Evolutionary conservation across 2,888 invertebrate species (phyloP).

Genomic region (Brachypterus glaber): DNA sequence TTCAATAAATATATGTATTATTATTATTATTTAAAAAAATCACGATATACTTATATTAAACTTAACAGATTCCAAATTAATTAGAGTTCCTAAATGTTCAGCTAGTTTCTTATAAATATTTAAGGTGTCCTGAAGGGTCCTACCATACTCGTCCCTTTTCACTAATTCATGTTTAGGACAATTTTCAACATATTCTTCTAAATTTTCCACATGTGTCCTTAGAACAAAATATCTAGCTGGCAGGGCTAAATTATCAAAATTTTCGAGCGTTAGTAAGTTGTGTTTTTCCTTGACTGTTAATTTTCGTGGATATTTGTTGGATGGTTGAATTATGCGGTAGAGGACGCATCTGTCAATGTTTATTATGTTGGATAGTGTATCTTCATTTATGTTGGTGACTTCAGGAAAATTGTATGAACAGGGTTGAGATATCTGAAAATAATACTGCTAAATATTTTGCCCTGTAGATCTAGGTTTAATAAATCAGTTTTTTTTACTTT

Average conservation of each 20-base stretch:
- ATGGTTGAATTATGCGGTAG: conserved; percentile 28
- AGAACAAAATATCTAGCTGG: conserved; percentile 32
- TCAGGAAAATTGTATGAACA: too few species aligned
- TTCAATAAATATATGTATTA: too few species aligned
- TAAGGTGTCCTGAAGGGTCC: conserved; percentile 29
- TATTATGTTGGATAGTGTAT: conserved; percentile 27
- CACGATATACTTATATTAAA: too few species aligned
- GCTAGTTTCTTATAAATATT: conserved; percentile 29
- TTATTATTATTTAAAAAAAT: too few species aligned
- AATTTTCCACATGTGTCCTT: conserved; percentile 26
- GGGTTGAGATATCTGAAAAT: not conserved
- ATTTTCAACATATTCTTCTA: conserved; percentile 25
- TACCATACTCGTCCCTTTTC: conserved; percentile 27
- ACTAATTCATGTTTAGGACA: conserved; percentile 21
- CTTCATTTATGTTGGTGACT: conserved; percentile 20
- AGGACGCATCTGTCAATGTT: conserved; percentile 32
- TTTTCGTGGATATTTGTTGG: conserved; percentile 17
- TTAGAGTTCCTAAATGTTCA: too few species aligned
- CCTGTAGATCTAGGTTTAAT: too few species aligned
- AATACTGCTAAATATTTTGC: not conserved
- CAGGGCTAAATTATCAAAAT: conserved; percentile 34
- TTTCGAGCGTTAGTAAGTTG: conserved; percentile 29
- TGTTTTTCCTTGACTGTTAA: conserved; percentile 29
- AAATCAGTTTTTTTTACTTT: too few species aligned
- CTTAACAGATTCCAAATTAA: too few species aligned